phyloP scores from a whole-genome alignment of 2,113 vertebrate genomes.

The Gyps fulvus region DNA sequence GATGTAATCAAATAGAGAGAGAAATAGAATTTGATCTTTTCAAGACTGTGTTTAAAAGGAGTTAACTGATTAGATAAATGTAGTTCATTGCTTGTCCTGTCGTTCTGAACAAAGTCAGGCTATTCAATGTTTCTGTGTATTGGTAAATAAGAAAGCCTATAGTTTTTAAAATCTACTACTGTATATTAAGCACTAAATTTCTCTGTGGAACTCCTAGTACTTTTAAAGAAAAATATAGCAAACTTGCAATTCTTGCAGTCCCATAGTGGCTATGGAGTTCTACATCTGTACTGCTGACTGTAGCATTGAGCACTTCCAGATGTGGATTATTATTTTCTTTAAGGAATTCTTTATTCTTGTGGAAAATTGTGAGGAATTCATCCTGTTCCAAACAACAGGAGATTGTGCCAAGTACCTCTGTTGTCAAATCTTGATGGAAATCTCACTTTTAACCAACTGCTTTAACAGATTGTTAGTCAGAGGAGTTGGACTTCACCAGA shows the following conservation, averaged over 20 bases:
- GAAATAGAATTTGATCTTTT: constrained; percentile 28
- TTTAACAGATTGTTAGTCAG: not conserved
- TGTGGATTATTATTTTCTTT: constrained; percentile 11
- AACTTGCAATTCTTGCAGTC: constrained; percentile 3
- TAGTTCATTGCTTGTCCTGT: not conserved
- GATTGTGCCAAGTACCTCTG: not conserved
- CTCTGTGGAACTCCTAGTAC: not conserved
- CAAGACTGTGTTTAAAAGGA: constrained; percentile 35
- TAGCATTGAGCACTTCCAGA: constrained; percentile 31
- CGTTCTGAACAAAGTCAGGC: not conserved
- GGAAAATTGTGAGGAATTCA: not conserved
- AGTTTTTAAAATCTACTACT: not conserved
- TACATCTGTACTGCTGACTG: not conserved
- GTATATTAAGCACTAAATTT: not conserved
- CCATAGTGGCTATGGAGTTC: constrained; percentile 7
- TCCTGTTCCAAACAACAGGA: not conserved
- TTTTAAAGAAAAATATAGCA: not conserved
- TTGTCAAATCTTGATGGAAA: not conserved
- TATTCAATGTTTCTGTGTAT: not conserved
- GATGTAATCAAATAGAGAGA: constrained; percentile 38
- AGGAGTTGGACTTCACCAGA: not conserved
- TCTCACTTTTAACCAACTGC: not conserved
- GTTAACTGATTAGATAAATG: constrained; percentile 43
- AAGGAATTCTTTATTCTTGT: constrained; percentile 19
- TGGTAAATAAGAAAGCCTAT: not conserved